Percentiles rank a stretch among this genome's conserved stretches.
phyloP scores from a whole-genome alignment of 2,113 vertebrate genomes.

The Vombatus ursinus region DNA sequence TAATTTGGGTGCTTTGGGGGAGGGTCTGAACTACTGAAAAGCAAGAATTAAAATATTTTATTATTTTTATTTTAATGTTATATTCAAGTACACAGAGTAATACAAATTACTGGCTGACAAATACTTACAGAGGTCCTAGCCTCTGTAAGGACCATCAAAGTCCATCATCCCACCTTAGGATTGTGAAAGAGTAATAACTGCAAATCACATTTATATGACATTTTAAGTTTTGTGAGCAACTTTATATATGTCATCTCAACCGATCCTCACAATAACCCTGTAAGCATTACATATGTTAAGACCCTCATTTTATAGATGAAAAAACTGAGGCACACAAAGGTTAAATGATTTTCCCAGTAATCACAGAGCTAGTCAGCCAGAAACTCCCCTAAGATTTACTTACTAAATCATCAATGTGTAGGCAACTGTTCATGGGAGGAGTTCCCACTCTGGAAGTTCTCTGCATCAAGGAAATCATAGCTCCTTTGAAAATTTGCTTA shows the following conservation, averaged over 20 bases:
- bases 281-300: not conserved
- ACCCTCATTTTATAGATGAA: not conserved
- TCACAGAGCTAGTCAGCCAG: not conserved
- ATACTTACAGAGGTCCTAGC: not conserved
- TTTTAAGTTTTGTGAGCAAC: not conserved
- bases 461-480: not conserved
- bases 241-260: not conserved
- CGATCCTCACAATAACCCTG: not conserved
- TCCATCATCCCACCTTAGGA: not conserved
- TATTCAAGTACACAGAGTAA: not conserved
- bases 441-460: not conserved
- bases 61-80: not conserved
- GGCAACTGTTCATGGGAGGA: not conserved
- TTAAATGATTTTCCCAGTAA: not conserved
- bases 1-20: not conserved
- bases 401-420: not conserved
- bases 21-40: constrained; percentile 20
- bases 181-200: not conserved
- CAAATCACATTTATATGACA: not conserved
- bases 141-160: not conserved
- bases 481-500: not conserved
- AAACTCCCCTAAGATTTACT: not conserved
- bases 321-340: not conserved
- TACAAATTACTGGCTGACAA: constrained; percentile 16
- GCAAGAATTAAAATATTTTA: not conserved